Percentiles rank a stretch among this genome's conserved stretches.
phyloP scores from a whole-genome alignment of 2,113 vertebrate genomes.

The Phodopus roborovskii region DNA sequence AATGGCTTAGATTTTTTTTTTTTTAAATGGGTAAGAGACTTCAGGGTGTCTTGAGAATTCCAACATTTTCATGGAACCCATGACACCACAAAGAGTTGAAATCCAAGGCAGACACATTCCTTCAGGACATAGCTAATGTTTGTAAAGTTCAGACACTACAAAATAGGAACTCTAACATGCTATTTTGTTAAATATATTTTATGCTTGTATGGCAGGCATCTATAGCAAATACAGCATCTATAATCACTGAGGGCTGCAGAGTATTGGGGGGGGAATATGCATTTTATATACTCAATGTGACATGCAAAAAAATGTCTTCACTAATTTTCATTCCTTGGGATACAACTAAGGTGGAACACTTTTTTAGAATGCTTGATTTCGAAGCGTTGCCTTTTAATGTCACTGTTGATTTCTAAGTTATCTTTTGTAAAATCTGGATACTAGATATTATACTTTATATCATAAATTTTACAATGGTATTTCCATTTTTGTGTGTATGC shows the following conservation, averaged over 20 bases:
- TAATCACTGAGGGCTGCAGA: not conserved
- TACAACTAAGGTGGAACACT: not conserved
- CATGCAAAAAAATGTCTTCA: not conserved
- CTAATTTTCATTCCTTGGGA: not conserved
- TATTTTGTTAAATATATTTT: not conserved
- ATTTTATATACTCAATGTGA: not conserved
- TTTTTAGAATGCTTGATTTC: constrained; percentile 18
- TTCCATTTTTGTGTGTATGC: not conserved
- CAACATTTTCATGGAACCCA: not conserved
- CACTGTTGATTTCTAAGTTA: constrained; percentile 23
- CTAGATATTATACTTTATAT: not conserved
- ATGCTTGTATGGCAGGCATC: not conserved
- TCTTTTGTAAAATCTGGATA: constrained; percentile 43
- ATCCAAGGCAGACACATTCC: not conserved
- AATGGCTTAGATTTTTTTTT: not conserved
- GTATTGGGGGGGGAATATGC: not conserved
- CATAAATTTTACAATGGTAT: constrained; percentile 47
- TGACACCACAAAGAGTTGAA: not conserved
- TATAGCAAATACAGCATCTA: not conserved
- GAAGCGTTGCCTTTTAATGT: not conserved
- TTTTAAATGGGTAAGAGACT: not conserved
- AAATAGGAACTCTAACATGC: not conserved
- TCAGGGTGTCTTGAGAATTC: not conserved
- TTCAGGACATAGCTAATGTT: not conserved
- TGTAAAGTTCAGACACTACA: not conserved